Evolutionary conservation across 2,113 vertebrate genomes (phyloP).

Genomic region (Embiotoca jacksoni): DNA sequence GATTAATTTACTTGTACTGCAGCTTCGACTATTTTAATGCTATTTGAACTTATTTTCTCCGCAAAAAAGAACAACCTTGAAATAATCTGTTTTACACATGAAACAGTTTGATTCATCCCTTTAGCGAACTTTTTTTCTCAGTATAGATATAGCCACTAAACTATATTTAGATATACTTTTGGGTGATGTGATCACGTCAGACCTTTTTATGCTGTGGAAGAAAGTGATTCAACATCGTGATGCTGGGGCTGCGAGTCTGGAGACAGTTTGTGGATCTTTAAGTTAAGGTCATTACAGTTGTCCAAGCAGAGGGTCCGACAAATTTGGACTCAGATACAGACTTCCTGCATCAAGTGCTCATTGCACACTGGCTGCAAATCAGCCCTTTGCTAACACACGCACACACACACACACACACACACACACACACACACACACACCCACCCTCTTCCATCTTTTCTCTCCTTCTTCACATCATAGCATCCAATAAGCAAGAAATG

Average conservation of each 20-base stretch:
- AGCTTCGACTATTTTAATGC: slow-evolving; percentile 10
- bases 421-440: too few species aligned
- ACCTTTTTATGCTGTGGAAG: slow-evolving; percentile 4
- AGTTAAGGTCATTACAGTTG: slow-evolving; percentile 40
- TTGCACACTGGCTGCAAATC: slow-evolving; percentile 33
- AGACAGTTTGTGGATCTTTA: slow-evolving; percentile 27
- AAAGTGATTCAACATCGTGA: slow-evolving; percentile 26
- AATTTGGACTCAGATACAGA: slow-evolving; percentile 42
- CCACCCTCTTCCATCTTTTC: background rate
- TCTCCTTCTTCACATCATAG: background rate
- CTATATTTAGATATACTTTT: slow-evolving; percentile 35
- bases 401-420: too few species aligned
- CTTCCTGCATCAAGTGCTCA: slow-evolving; percentile 27
- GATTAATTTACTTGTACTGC: slow-evolving; percentile 18
- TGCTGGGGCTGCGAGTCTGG: slow-evolving; percentile 7
- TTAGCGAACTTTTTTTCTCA: background rate
- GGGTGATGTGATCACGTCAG: background rate
- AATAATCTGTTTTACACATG: background rate
- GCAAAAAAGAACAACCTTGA: slow-evolving; percentile 1
- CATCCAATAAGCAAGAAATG: slow-evolving; percentile 42
- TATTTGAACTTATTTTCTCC: slow-evolving; percentile 21
- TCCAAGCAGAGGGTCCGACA: slow-evolving; percentile 42
- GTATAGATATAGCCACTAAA: background rate
- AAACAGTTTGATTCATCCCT: background rate
- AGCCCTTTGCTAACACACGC: slow-evolving; percentile 26